These are phyloP conservation scores for Asobara japonica DNA, from an alignment of 1,140 invertebrate species.

Conservation along the genomic window DNA sequence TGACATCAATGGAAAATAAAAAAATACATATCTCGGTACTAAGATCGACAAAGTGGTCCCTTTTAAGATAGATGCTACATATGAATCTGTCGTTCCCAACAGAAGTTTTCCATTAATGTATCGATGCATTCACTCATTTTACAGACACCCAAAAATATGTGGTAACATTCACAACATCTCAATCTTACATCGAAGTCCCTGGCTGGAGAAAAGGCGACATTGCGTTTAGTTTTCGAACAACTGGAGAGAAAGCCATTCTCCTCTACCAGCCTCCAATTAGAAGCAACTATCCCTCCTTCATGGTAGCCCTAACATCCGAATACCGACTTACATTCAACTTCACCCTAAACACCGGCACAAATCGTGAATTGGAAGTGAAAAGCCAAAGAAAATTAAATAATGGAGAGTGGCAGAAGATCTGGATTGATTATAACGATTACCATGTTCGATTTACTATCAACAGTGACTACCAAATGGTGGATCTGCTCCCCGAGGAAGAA, in stretches of 20 bases:
- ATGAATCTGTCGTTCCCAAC: too few relatives aligned
- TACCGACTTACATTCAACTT: conserved; percentile 91
- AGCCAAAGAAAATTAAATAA: conserved; percentile 84
- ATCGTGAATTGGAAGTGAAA: conserved; percentile 81
- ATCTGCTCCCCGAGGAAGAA: conserved; percentile 84
- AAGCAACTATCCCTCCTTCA: conserved; percentile 88
- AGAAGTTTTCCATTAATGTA: too few relatives aligned
- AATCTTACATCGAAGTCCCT: conserved; percentile 91
- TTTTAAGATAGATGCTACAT: too few relatives aligned
- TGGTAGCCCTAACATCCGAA: conserved; percentile 85
- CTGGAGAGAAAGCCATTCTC: conserved; percentile 87
- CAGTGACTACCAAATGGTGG: conserved; percentile 86
- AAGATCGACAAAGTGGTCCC: too few relatives aligned
- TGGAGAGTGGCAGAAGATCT: conserved; percentile 95
- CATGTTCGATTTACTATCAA: conserved; percentile 95
- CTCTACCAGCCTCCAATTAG: conserved; percentile 90
- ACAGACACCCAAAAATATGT: conserved; percentile 91
- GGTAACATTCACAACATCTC: conserved; percentile 91
- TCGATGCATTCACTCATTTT: conserved; percentile 24
- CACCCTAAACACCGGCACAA: conserved; percentile 83
- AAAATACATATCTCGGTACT: too few relatives aligned
- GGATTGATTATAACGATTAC: conserved; percentile 92
- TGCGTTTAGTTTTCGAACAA: conserved; percentile 91
- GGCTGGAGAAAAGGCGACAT: conserved; percentile 92
- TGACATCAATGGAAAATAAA: too few relatives aligned